Evolutionary conservation across 2,888 invertebrate genomes (phyloP).

Genomic region (Spicauda simplicius): DNA sequence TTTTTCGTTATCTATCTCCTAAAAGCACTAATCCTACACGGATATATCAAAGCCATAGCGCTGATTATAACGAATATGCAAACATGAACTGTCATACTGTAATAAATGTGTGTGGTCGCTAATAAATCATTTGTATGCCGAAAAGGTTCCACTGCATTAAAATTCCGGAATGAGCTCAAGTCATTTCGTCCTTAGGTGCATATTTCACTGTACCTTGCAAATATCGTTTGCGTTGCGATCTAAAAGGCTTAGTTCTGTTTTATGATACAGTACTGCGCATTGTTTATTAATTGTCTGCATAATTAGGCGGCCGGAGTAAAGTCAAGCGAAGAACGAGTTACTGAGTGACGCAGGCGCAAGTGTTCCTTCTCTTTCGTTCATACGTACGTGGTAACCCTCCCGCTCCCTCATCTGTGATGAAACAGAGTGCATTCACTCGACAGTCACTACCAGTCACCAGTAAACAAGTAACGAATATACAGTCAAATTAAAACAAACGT

Average conservation of each 20-base stretch:
- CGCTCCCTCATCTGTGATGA: constrained; percentile 38
- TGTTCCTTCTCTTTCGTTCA: constrained; percentile 38
- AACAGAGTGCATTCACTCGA: constrained; percentile 73
- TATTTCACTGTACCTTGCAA: constrained; percentile 8
- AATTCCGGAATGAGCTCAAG: constrained; percentile 6
- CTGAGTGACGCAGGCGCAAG: constrained; percentile 45
- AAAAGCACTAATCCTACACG: neutral
- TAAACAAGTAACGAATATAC: constrained; percentile 50
- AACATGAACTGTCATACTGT: neutral
- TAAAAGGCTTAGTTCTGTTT: constrained; percentile 29
- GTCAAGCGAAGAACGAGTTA: constrained; percentile 41
- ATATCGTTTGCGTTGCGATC: constrained; percentile 8
- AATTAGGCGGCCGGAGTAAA: constrained; percentile 52
- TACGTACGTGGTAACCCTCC: constrained; percentile 19
- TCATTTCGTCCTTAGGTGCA: constrained; percentile 8
- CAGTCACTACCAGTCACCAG: constrained; percentile 56
- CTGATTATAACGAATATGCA: constrained; percentile 8
- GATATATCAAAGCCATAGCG: neutral
- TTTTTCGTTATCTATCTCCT: neutral
- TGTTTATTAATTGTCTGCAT: constrained; percentile 56
- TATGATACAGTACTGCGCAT: constrained; percentile 48
- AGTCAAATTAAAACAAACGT: constrained; percentile 7
- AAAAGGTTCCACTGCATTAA: neutral
- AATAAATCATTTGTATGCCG: constrained; percentile 32
- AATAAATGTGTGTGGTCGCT: constrained; percentile 32